A percentile compares a stretch with the other conserved stretches of the same genome.
phyloP scores from a whole-genome alignment of 2,888 invertebrate species.

The Andrena chrysosceles region DNA sequence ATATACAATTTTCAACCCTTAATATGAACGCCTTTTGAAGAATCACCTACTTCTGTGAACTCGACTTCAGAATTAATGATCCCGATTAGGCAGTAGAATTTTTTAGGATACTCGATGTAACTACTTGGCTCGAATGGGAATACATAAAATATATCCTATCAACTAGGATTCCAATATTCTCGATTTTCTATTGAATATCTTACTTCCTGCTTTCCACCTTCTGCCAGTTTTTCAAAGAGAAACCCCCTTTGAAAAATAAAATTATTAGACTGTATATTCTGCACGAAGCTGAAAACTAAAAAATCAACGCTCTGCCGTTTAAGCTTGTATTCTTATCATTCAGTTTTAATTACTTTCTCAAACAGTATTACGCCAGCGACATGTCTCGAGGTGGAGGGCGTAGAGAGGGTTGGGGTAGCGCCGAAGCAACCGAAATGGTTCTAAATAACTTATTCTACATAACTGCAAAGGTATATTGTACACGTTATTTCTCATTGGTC shows the following conservation, averaged over 20 bases:
- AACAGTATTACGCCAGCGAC: slow-evolving; percentile 86
- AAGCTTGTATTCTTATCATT: neutral
- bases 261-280: too few relatives aligned
- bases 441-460: slow-evolving; percentile 99
- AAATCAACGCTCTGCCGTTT: neutral
- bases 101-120: neutral
- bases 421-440: slow-evolving; percentile 99
- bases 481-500: neutral
- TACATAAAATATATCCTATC: neutral
- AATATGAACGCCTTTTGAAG: neutral
- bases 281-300: neutral
- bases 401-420: slow-evolving; percentile 98
- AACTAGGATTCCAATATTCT: neutral
- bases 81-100: neutral
- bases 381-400: slow-evolving; percentile 89
- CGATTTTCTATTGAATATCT: neutral
- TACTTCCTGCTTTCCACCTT: neutral
- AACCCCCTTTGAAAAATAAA: too few relatives aligned
- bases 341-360: slow-evolving; percentile 33
- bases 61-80: neutral
- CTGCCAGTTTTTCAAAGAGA: too few relatives aligned
- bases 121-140: neutral
- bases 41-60: neutral
- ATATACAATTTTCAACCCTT: neutral
- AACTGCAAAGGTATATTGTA: slow-evolving; percentile 92